Evolutionary conservation across 2,888 invertebrate genomes (phyloP), one percentile per base, ranked within the genome.

Genomic region (Ditula angustiorana): DNA sequence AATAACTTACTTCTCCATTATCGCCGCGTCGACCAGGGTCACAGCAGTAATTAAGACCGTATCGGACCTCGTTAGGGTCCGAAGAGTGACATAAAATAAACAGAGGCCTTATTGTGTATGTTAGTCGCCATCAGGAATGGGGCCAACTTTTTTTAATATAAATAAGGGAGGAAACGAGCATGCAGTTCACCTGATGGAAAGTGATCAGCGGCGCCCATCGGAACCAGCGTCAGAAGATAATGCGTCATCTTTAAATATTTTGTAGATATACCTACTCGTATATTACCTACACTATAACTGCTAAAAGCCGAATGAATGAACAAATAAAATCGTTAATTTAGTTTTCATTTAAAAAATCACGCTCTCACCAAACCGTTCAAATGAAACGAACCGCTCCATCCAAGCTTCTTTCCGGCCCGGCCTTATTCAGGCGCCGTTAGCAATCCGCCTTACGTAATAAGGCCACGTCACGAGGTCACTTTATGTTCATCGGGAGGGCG

Each of bases 1-100:
- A 21, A 21, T 49, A 55, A 53, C 37, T 62, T 47, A 62, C 53
- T 47, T 19, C 35, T 55, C 49, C 49, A 62, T 56, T 49, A 62
- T 49, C 56, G 35, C 35, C 3, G 1, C 21, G n/a, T n/a, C 21
- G 49, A 26, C 41, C 28, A 11, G 35, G n/a, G 56, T 8, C 41
- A 41, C 10, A 8, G 21, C 47, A 37, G 49, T 62, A 37, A 61
- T 62, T 56, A 62, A 30, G 37, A 52, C 33, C 33, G 30, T 61
- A 55, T 61, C 61, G 33, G 35, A 7, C 21, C 16, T 56, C 49
- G 28, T 62, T 56, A 41, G 56, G 33, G 13, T 5, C 16, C 55
- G 26, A 26, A 41, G 13, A 35, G 23, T 56, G 49, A 33, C 33
- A 21, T 41, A 37, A 41, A 50, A 35, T 41, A 49, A 56, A 49